phyloP scores from a whole-genome alignment of 2,888 invertebrate species.

The Apamea anceps region DNA sequence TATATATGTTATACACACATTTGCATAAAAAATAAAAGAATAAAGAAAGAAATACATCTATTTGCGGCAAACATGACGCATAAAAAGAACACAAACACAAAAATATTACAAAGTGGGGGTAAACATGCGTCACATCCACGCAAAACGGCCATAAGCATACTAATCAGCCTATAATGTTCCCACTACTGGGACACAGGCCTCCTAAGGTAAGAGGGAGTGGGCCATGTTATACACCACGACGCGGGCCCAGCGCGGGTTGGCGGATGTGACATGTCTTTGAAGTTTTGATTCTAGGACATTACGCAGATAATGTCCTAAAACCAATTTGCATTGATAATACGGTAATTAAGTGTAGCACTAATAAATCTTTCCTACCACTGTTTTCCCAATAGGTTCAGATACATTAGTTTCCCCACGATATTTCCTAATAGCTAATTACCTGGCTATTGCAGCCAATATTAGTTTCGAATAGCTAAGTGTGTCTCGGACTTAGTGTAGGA shows the following conservation, averaged over 20 bases:
- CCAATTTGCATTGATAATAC: background rate
- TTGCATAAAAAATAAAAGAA: too few relatives aligned
- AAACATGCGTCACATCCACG: too few relatives aligned
- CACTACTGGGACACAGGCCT: background rate
- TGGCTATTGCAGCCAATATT: conserved; percentile 32
- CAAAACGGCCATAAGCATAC: too few relatives aligned
- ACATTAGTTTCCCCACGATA: conserved; percentile 21
- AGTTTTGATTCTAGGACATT: background rate
- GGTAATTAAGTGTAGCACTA: background rate
- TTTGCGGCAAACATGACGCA: too few relatives aligned
- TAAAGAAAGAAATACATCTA: too few relatives aligned
- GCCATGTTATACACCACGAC: background rate
- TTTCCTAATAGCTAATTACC: conserved; percentile 37
- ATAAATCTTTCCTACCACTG: conserved; percentile 19
- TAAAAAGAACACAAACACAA: too few relatives aligned
- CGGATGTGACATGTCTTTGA: background rate
- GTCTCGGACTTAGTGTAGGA: background rate
- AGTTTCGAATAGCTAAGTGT: conserved; percentile 26
- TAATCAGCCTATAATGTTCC: background rate
- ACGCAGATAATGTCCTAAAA: too few relatives aligned
- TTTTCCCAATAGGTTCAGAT: conserved; percentile 23
- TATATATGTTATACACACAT: background rate
- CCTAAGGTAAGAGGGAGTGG: background rate
- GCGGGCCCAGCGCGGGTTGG: background rate
- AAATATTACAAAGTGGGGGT: too few relatives aligned